Base-by-base conservation (phyloP, 2,797 vertebrate genomes). In the Hephaestus fuliginosus region DNA sequence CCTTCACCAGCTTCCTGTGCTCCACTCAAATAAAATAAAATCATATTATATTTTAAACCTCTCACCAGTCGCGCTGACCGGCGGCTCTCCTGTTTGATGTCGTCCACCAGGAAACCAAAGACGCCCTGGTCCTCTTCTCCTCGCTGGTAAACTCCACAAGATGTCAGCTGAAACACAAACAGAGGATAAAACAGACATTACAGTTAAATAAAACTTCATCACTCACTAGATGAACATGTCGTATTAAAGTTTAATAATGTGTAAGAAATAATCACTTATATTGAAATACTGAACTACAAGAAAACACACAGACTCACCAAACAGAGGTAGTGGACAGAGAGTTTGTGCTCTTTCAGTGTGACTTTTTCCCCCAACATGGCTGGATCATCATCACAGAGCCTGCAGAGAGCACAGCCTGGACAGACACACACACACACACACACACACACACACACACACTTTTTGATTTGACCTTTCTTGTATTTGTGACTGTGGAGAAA, bases 141-240 rank as follows among this genome's bases (percentile, higher is more conserved):
- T 60, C 96, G 96, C 88, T 99, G 98, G 95, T 97, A 99, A 83
- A 99, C 95, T n/a, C 98, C 98, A 94, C 97, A 97, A 58, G 98
- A 97, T 85, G 97, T 97, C 85, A 99, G 92, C 98, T 99, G 92
- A 8, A 36, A 61, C 36, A 61, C 4, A 51, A 51, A 49, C 53
- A 0, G 22, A 43, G 5, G 25, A 20, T 0, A 2, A 61, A 0
- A 17, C 18, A 22, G 18, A 12, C 62, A 10, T 17, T 1, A 52
- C n/a, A 17, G 15, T 5, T 46, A 14, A 25, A 25, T 25, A 46
- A 46, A 15, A 46, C 5, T 15, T 6, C 53, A 25, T 25, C 52
- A 55, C 13, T 20, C 22, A 44, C 4, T 36, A 36, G 33, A 36
- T 36, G 33, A 36, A 36, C 33, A 36, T 25, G 33, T 36, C 33